A percentile compares a stretch with the other conserved stretches of the same genome.
phyloP scores from a whole-genome alignment of 2,113 vertebrate species.

The Alethe castanea region DNA sequence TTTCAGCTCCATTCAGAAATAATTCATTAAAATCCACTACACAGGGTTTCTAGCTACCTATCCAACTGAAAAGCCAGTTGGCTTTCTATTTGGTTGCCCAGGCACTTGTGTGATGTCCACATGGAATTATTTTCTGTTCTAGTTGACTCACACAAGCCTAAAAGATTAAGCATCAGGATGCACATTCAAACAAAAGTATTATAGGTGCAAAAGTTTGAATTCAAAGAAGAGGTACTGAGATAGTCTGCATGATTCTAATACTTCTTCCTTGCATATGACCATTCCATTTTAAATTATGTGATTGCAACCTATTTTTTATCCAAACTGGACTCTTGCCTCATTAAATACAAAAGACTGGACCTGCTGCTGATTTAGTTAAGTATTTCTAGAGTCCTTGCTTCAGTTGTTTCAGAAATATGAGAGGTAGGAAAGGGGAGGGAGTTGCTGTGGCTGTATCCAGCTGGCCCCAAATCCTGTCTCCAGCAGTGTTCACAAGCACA shows the following conservation, averaged over 20 bases:
- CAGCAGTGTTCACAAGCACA: background rate
- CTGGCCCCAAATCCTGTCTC: background rate
- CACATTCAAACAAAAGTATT: background rate
- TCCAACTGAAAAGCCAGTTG: background rate
- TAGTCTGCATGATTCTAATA: background rate
- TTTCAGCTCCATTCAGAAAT: background rate
- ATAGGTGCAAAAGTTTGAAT: background rate
- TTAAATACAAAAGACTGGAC: background rate
- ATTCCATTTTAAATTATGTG: background rate
- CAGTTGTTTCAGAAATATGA: background rate
- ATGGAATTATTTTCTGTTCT: background rate
- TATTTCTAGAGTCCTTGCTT: background rate
- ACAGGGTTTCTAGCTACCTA: background rate
- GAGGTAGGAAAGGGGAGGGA: background rate
- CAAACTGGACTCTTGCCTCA: background rate
- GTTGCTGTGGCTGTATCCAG: background rate
- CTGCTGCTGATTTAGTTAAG: background rate
- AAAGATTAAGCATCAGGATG: background rate
- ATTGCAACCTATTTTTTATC: background rate
- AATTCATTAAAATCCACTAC: background rate
- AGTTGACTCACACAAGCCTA: background rate
- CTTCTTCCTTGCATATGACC: background rate
- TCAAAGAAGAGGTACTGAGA: background rate
- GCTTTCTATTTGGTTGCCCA: background rate
- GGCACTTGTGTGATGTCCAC: background rate